These are phyloP conservation scores for Coenonympha arcania DNA, from an alignment of 2,888 invertebrate genomes.

Conservation along the genomic window DNA sequence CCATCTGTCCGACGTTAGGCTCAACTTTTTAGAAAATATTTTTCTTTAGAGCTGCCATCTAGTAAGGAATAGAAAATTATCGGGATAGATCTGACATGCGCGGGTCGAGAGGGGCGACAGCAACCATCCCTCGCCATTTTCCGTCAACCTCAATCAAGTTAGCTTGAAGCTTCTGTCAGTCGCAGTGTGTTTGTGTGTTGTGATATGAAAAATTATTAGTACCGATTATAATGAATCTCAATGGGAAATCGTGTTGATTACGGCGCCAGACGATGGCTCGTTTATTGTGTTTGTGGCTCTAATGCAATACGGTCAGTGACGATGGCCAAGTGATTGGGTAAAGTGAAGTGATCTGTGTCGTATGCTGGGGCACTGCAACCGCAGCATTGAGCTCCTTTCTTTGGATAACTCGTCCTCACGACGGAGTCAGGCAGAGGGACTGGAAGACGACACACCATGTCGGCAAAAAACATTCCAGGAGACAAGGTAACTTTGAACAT, in stretches of 20 bases:
- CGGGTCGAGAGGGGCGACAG: slow-evolving; percentile 53
- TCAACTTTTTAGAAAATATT: slow-evolving; percentile 20
- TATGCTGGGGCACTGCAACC: slow-evolving; percentile 70
- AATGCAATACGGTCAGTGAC: slow-evolving; percentile 68
- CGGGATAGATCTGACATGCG: slow-evolving; percentile 41
- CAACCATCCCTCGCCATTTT: slow-evolving; percentile 54
- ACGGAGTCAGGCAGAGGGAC: slow-evolving; percentile 64
- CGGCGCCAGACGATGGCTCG: slow-evolving; percentile 70
- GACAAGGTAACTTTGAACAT: slow-evolving; percentile 81
- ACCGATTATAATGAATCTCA: slow-evolving; percentile 71
- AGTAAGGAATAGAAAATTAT: slow-evolving; percentile 20
- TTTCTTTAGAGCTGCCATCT: slow-evolving; percentile 46
- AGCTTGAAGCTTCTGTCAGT: slow-evolving; percentile 73
- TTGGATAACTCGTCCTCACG: slow-evolving; percentile 69
- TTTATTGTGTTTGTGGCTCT: slow-evolving; percentile 69
- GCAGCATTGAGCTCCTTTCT: slow-evolving; percentile 70
- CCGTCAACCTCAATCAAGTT: slow-evolving; percentile 71
- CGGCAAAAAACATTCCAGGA: slow-evolving; percentile 86
- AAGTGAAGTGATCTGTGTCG: slow-evolving; percentile 72
- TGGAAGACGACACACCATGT: slow-evolving; percentile 76
- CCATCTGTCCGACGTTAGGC: slow-evolving; percentile 33
- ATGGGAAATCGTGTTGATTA: slow-evolving; percentile 71
- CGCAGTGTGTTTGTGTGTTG: slow-evolving; percentile 71
- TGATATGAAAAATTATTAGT: slow-evolving; percentile 72
- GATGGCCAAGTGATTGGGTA: slow-evolving; percentile 71